Evolutionary conservation across 2,113 vertebrate genomes (phyloP), one percentile per base, ranked within the genome.

Genomic region (Eolophus roseicapilla): DNA sequence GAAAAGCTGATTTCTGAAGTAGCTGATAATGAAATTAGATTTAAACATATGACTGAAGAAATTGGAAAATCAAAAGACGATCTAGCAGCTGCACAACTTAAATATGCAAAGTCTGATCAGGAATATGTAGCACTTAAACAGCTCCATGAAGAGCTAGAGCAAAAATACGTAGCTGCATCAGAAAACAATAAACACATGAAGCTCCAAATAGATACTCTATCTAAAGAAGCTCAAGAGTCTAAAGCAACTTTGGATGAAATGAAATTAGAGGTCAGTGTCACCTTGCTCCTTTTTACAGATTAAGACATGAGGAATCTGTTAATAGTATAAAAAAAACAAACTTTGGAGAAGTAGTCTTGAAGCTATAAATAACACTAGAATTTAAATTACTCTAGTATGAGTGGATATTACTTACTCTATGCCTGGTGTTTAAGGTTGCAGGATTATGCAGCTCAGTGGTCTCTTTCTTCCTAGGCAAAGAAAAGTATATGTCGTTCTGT

Each of bases 1-100:
- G 98, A 98, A 37, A 73, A 80, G 13, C 86, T 98, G 35, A 65
- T 96, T 35, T 97, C 97, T 62, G 94, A 97, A 95, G 64, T 95
- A 52, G 70, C 94, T 92, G 68, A 91, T 46, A 94, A 96, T 43
- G 97, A 97, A 50, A 88, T 52, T 44, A 97, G 83, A 82, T 53
- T 97, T 46, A 94, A 97, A 92, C 75, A 81, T 73, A 95, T 98
- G 84, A 86, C 88, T 39, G 96, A 96, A 67, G 93, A 97, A 82
- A 88, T 96, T 64, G 59, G 53, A 92, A 94, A 59, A 86, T 92
- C 87, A 62, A 97, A 97, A 96, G 96, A 96, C 1, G 65, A 91
- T 55, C 80, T 98, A 39, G 75, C 83, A 81, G 55, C 92, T 57
- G 50, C 86, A 39, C 97, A 96, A 43, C 43, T 92, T 65, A 97